Base-by-base conservation (phyloP, 1,140 invertebrate species). In the Drosophila sproati region DNA sequence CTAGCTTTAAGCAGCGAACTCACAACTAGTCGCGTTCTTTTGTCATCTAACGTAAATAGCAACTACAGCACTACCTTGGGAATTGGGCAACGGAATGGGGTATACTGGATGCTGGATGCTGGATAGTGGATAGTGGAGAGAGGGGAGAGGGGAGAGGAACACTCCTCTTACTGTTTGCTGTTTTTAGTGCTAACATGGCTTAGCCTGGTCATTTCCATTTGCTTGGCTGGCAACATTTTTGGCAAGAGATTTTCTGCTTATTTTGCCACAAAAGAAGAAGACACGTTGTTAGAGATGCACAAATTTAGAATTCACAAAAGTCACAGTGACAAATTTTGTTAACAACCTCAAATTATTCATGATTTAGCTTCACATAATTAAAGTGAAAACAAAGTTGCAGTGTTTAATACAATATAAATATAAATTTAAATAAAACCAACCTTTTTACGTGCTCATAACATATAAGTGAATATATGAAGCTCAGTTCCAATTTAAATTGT, bases 221-320 rank as follows among this genome's bases (percentile, higher is more conserved):
- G 78, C 78, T 63, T 73, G 72, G 61, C 71, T 88, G 85, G 78
- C 78, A 85, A 88, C 20, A 89, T 89, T 89, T 89, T 88, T 88
- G 85, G 85, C 85, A 89, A 85, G 60, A 77, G 85, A 88, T 88
- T 88, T 88, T 88, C 80, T 89, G 85, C 85, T 88, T 89, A 89
- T 85, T 88, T 88, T 88, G 80, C 80, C 68, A 68, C 80, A 89
- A 80, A 83, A 73, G 59, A 67, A 82, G 71, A 63, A 60, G 71
- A 70, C 51, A 73, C 63, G 39, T 69, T 47, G 32, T 51, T 72
- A 77, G 83, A 45, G 82, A 79, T 88, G 83, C 50, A 51, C 41
- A 50, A 29, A 3, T 32, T 35, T 51, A 32, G 41, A 37, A 45
- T 34, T 61, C 52, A 37, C 10, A n/a, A 34, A 59, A 60, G 37